These are phyloP conservation scores for Ceramica pisi DNA, from an alignment of 2,888 invertebrate genomes.

Conservation along the genomic window DNA sequence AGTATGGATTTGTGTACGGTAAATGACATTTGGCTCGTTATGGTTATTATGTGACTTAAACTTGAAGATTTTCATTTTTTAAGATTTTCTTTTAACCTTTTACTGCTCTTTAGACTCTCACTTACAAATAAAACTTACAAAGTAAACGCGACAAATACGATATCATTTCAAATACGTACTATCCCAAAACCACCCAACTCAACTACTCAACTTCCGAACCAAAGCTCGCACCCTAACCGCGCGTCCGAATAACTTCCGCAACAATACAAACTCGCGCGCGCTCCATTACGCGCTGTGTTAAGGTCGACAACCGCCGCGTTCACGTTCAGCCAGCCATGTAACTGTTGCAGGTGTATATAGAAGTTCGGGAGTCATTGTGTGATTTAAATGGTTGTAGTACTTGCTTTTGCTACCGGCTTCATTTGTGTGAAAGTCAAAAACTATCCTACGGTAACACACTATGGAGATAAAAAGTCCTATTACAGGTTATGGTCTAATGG, in stretches of 20 bases:
- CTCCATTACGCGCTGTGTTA: slow-evolving; percentile 56
- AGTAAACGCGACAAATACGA: slow-evolving; percentile 3
- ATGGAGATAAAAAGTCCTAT: too few species aligned
- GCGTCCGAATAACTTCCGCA: slow-evolving; percentile 28
- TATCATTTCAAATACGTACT: not conserved
- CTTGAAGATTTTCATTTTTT: too few species aligned
- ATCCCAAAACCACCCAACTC: not conserved
- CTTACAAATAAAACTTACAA: not conserved
- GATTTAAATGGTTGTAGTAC: not conserved
- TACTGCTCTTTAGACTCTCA: too few species aligned
- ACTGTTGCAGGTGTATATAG: slow-evolving; percentile 21
- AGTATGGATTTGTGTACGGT: too few species aligned
- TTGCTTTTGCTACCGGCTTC: not conserved
- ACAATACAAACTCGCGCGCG: slow-evolving; percentile 33
- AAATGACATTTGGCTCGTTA: too few species aligned
- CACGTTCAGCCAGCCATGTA: slow-evolving; percentile 55
- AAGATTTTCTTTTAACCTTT: too few species aligned
- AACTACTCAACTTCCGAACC: slow-evolving; percentile 2
- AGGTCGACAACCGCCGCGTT: slow-evolving; percentile 60
- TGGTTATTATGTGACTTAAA: too few species aligned
- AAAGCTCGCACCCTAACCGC: slow-evolving; percentile 43
- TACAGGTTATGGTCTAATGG: not conserved
- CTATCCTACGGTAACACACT: too few species aligned
- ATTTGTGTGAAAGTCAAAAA: not conserved
- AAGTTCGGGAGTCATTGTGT: slow-evolving; percentile 4